Evolutionary conservation across 2,113 vertebrate species (phyloP), one percentile per base, ranked within the genome.

Genomic region (Amphilophus citrinellus): DNA sequence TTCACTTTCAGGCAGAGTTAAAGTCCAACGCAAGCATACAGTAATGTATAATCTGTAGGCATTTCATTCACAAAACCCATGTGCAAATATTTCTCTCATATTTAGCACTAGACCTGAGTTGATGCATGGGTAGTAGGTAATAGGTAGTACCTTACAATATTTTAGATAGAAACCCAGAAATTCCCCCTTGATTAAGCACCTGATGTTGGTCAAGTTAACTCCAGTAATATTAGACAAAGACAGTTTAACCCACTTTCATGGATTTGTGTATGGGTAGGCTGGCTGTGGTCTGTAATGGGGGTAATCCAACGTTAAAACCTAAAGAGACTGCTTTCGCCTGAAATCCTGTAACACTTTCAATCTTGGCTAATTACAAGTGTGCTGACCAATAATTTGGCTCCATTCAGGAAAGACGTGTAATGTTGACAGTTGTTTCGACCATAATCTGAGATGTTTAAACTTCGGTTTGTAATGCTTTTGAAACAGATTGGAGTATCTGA

Each of bases 201-300:
- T 47, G 44, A 13, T 47, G 44, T 42, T 18, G 65, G 44, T 30
- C 7, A 8, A 56, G 8, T 53, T 71, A 57, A 59, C 58, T 53
- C 79, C 76, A 65, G 1, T 6, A 77, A 50, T 37, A 44, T n/a
- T 76, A 42, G 2, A 22, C 82, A 78, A 79, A 58, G 35, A 63
- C 82, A 84, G 89, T 90, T 91, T 83, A 88, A 89, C 87, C 88
- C 63, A 85, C 65, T 91, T 91, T 61, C 35, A 22, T 24, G 37
- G 30, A 79, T 80, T 73, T 86, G 57, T 78, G 63, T 66, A 37
- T 84, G 11, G 35, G 62, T 10, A 39, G 35, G 71, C 82, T 88
- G 83, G 82, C 80, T 56, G 47, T 14, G 7, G 22, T 82, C 47
- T 80, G 77, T 56, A 71, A 77, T 86, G 82, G 88, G 88, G 85